Conservation (phyloP, 2,797 vertebrate species). For the Capromys pilorides region DNA sequence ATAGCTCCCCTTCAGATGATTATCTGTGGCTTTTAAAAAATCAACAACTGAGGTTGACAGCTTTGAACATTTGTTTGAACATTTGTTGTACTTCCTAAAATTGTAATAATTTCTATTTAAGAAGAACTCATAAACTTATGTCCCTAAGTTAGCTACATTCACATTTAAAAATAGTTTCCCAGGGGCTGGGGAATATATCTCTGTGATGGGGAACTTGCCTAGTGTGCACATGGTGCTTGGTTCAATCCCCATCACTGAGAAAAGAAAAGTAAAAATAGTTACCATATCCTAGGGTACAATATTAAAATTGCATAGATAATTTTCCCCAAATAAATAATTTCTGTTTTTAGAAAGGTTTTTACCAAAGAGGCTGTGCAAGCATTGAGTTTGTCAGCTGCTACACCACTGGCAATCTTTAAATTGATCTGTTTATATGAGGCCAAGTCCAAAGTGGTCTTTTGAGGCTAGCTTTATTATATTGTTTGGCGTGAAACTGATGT, state of each 20-base stretch:
- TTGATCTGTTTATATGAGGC: slow-evolving; percentile 13
- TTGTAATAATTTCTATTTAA: slow-evolving; percentile 68
- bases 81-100: slow-evolving; percentile 69
- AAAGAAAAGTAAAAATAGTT: slow-evolving; percentile 64
- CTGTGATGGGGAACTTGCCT: not conserved
- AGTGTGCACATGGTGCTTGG: not conserved
- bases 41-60: slow-evolving; percentile 11
- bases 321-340: slow-evolving; percentile 59
- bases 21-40: slow-evolving; percentile 39
- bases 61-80: slow-evolving; percentile 72
- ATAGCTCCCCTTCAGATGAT: not conserved
- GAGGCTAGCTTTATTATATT: slow-evolving; percentile 37
- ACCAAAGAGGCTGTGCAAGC: not conserved
- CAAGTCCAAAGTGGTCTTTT: slow-evolving; percentile 19
- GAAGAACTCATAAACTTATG: slow-evolving; percentile 58
- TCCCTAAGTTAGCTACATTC: slow-evolving; percentile 57
- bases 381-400: slow-evolving; percentile 58
- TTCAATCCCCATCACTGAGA: not conserved
- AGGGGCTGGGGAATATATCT: not conserved
- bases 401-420: slow-evolving; percentile 41
- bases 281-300: not conserved
- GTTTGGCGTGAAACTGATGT: slow-evolving; percentile 24
- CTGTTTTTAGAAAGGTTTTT: slow-evolving; percentile 34
- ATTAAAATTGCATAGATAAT: slow-evolving; percentile 66
- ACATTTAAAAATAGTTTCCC: slow-evolving; percentile 70